Evolutionary conservation across 2,888 invertebrate species (phyloP).

Genomic region (Eupithecia subfuscata): DNA sequence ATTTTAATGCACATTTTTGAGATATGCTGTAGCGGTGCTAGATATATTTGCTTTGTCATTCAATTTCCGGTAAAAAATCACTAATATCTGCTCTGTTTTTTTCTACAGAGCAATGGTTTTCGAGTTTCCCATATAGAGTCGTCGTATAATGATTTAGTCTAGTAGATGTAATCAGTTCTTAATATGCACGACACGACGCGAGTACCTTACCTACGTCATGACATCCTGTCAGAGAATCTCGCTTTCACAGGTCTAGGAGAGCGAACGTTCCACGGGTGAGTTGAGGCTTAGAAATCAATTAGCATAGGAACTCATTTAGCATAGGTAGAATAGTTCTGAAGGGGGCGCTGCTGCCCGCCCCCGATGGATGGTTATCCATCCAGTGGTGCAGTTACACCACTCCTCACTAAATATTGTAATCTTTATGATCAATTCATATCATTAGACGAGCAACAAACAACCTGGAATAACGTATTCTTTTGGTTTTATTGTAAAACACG

Average conservation of each 20-base stretch:
- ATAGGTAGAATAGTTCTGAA: no score
- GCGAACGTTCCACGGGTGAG: no score
- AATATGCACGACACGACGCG: slow-evolving; percentile 64
- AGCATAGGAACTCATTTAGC: no score
- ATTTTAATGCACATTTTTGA: no score
- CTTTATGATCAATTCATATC: neutral
- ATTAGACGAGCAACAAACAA: neutral
- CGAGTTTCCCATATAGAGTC: neutral
- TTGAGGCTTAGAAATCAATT: no score
- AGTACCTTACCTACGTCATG: slow-evolving; percentile 46
- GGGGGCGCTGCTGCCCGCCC: no score
- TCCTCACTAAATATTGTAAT: no score
- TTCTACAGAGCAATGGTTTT: neutral
- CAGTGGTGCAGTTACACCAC: no score
- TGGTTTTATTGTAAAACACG: neutral
- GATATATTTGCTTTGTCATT: neutral
- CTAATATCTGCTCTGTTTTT: neutral
- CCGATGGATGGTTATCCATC: no score
- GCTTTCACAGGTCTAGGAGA: slow-evolving; percentile 58
- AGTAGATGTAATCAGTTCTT: slow-evolving; percentile 36
- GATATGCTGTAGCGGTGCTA: no score
- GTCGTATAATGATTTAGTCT: neutral
- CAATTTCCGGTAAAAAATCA: neutral
- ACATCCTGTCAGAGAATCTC: slow-evolving; percentile 70
- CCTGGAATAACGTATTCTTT: neutral